Base-by-base conservation (phyloP, 2,797 vertebrate genomes). In the Fistularia commersonii region DNA sequence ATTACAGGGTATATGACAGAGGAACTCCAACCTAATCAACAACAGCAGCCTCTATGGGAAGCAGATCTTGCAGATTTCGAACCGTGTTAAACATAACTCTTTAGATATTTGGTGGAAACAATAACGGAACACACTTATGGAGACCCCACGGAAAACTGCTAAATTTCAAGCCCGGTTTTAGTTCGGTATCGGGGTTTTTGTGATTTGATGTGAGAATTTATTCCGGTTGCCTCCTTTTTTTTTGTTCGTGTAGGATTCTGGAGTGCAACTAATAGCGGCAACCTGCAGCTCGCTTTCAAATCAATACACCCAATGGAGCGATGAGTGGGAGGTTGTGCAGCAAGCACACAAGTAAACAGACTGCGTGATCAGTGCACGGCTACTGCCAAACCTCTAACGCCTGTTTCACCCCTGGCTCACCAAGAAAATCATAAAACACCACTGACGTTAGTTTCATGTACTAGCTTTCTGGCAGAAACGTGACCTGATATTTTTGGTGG, bases 341-440 rank as follows among this genome's bases (percentile, higher is more conserved):
- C 51, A 72, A 13, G 46, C 48, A 59, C 57, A 66, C 64, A 54
- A 51, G 41, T 14, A 52, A 51, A 57, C 45, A 55, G 41, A 47
- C 33, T 47, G 9, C 43, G 45, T 57, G 48, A 65, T 61, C 42
- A 44, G 51, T 61, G 38, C 66, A 57, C 64, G 44, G 61, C 44
- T 48, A 54, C 31, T 57, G 55, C 33, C 47, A 31, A 51, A 66
- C 66, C 57, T 45, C 45, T n/a, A 54, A 46, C 63, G 59, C 41
- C 44, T 48, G 37, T 43, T 65, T 85, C 66, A 69, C 67, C 76
- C 42, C 58, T 33, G 51, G 61, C 65, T 84, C 69, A 74, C 69
- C 74, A 74, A 74, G 62, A 69, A 66, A 57, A 74, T 70, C 77
- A 67, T 37, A 72, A 80, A 82, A 81, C 80, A 80, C 67, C 40